phyloP scores from a whole-genome alignment of 2,888 invertebrate genomes.

The Acleris holmiana region DNA sequence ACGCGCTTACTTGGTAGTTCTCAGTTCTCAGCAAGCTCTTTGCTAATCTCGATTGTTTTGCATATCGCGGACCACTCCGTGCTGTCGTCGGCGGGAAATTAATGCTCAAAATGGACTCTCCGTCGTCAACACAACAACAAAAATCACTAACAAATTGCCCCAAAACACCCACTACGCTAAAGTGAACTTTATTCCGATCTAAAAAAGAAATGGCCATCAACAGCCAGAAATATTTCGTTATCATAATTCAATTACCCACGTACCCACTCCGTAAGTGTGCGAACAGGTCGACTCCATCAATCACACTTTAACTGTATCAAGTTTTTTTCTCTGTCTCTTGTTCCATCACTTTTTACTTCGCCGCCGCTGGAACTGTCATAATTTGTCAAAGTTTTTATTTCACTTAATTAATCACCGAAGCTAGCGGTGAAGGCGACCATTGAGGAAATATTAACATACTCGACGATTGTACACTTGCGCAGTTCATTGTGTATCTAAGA shows the following conservation, averaged over 20 bases:
- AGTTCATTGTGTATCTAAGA: slow-evolving; percentile 68
- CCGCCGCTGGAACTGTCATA: slow-evolving; percentile 64
- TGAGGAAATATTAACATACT: slow-evolving; percentile 70
- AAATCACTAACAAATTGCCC: slow-evolving; percentile 46
- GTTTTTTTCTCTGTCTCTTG: slow-evolving; percentile 64
- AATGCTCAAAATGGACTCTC: slow-evolving; percentile 74
- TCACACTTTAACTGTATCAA: slow-evolving; percentile 81
- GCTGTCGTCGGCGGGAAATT: slow-evolving; percentile 70
- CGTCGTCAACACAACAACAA: slow-evolving; percentile 48
- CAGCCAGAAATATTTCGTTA: slow-evolving; percentile 59
- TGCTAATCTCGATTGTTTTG: slow-evolving; percentile 77
- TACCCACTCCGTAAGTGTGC: slow-evolving; percentile 61
- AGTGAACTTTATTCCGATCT: slow-evolving; percentile 55
- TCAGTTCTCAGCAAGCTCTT: slow-evolving; percentile 53
- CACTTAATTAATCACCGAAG: slow-evolving; percentile 71
- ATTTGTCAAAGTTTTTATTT: slow-evolving; percentile 78
- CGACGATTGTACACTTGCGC: slow-evolving; percentile 46
- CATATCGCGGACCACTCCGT: slow-evolving; percentile 71
- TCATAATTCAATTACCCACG: slow-evolving; percentile 75
- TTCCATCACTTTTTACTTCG: slow-evolving; percentile 58
- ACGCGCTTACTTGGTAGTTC: slow-evolving; percentile 42
- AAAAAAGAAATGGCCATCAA: slow-evolving; percentile 52
- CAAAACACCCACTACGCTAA: slow-evolving; percentile 43
- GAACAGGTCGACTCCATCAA: slow-evolving; percentile 68
- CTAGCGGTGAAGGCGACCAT: slow-evolving; percentile 46